Evolutionary conservation across 2,797 vertebrate species (phyloP).

Genomic region (Lateolabrax maculatus): DNA sequence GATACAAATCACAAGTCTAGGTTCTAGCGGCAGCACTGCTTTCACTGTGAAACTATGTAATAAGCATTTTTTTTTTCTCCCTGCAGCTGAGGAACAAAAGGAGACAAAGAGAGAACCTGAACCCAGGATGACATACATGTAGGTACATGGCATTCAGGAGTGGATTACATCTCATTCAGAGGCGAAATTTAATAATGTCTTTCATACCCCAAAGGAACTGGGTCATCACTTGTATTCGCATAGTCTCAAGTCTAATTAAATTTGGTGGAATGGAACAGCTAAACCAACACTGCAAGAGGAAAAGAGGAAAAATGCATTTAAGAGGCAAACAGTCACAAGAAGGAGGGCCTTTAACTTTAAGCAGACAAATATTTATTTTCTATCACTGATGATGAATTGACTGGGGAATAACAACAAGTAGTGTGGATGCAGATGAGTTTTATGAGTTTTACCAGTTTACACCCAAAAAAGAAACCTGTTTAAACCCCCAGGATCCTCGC

Average conservation of each 20-base stretch:
- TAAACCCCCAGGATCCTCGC: too few species aligned
- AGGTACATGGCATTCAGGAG: neutral
- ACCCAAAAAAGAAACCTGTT: too few species aligned
- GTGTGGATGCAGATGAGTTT: neutral
- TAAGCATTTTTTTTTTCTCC: neutral
- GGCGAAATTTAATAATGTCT: slow-evolving; percentile 24
- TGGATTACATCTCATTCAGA: slow-evolving; percentile 37
- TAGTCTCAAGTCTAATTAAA: slow-evolving; percentile 32
- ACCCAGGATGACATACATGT: neutral
- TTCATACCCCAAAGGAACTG: slow-evolving; percentile 36
- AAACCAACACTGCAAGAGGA: slow-evolving; percentile 1
- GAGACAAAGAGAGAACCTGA: slow-evolving; percentile 11
- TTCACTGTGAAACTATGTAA: slow-evolving; percentile 3
- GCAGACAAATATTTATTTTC: neutral
- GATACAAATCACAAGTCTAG: neutral
- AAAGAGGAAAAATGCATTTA: neutral
- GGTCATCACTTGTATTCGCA: slow-evolving; percentile 20
- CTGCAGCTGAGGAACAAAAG: neutral
- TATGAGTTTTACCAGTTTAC: neutral
- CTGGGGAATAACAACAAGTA: neutral
- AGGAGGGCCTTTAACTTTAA: neutral
- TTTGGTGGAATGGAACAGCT: slow-evolving; percentile 1
- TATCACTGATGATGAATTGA: neutral
- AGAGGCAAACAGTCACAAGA: neutral
- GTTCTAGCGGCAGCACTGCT: neutral